Base-by-base conservation (phyloP, 2,888 invertebrate species). In the Pammene fasciana region DNA sequence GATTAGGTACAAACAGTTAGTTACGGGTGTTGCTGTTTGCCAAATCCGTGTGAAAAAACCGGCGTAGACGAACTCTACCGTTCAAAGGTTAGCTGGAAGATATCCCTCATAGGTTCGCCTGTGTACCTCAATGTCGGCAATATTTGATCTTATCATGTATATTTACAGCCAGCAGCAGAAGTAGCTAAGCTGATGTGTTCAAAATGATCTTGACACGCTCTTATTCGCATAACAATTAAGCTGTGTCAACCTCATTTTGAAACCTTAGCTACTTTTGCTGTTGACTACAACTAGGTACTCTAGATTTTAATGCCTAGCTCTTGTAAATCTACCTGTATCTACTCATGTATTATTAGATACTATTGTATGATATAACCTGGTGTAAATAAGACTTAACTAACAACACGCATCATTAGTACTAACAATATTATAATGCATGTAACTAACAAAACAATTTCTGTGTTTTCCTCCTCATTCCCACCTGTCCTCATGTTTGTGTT, bases 391-490 rank as follows among this genome's bases (percentile, higher is more conserved):
- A 61, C n/a, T 61, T 48, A 18, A 59, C 62, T 50, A 62, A 62
- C n/a, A 62, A 10, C 10, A 9, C 38, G 62, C 62, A 62, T 41
- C 62, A 50, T 50, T 52, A 38, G 38, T 62, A 62, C 38, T 62
- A 59, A 64, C 62, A 68, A 57, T 62, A 52, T 60, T 60, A 60
- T 70, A 70, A 70, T 65, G 48, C 61, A 57, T 55, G 62, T 64
- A 66, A 64, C 60, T 50, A 62, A 62, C 62, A 62, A 52, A 41
- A 48, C 43, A 18, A 18, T 52, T 41, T 61, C 0, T 61, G 38
- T 61, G 50, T 61, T 62, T 62, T 52, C 41, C 62, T 62, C 62
- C 62, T 41, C 8, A 16, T 52, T 52, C 62, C 62, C 18, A 7
- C 52, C 52, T 36, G 8, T 46, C 46, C 36, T 41, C 4, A 5